Conservation (phyloP, 2,888 invertebrate species). For the Ephialtes manifestator region DNA sequence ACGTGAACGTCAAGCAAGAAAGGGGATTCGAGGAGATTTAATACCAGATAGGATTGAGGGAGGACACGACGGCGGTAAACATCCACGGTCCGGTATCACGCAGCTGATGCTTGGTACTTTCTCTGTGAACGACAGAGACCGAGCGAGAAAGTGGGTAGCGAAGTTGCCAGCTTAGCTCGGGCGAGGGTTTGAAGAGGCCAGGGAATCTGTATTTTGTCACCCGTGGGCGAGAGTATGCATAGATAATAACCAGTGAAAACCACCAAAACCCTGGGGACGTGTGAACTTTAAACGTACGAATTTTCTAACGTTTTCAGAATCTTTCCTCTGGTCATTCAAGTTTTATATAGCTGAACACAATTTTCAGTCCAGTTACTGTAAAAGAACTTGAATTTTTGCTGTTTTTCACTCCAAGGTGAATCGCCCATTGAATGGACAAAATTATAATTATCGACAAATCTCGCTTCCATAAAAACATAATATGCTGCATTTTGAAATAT, state of each 20-base stretch:
- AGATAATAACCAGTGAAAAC: conserved; percentile 75
- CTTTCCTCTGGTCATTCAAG: neutral
- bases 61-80: conserved; percentile 79
- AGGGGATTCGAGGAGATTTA: conserved; percentile 83
- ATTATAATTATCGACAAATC: too few species aligned
- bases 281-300: conserved; percentile 76
- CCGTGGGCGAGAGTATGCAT: conserved; percentile 76
- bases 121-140: conserved; percentile 45
- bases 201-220: conserved; percentile 82
- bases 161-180: conserved; percentile 1
- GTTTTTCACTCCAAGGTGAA: too few species aligned
- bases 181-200: conserved; percentile 59
- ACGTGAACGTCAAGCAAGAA: conserved; percentile 72
- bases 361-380: neutral
- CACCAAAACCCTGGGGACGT: conserved; percentile 65
- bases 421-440: too few species aligned
- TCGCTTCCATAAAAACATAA: too few species aligned
- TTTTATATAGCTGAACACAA: neutral
- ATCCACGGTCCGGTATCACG: conserved; percentile 61
- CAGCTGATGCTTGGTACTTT: conserved; percentile 29
- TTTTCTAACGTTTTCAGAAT: conserved; percentile 37
- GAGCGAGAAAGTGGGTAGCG: conserved; percentile 46
- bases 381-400: neutral
- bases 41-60: conserved; percentile 84
- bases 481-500: too few species aligned